Evolutionary conservation across 2,888 invertebrate genomes (phyloP).

Genomic region (Lutraria lutraria): DNA sequence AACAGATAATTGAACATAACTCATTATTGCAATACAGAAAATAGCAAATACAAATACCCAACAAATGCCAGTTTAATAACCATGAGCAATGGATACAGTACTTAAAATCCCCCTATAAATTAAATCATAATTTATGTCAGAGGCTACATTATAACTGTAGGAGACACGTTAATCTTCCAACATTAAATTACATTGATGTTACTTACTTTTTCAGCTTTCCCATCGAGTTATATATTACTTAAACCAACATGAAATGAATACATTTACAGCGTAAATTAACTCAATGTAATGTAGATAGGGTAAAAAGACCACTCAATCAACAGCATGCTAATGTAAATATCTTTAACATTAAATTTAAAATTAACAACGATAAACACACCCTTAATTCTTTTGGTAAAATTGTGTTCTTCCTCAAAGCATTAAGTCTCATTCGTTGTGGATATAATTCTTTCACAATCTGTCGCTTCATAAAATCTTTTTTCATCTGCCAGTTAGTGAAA

Average conservation of each 20-base stretch:
- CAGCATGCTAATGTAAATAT: not conserved
- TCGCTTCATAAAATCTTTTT: slow-evolving; percentile 94
- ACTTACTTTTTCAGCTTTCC: not conserved
- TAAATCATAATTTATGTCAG: too few relatives aligned
- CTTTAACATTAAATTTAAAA: not conserved
- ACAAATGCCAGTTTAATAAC: not conserved
- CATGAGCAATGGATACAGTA: not conserved
- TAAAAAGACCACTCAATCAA: too few relatives aligned
- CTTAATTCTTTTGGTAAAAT: slow-evolving; percentile 93
- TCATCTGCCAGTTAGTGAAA: slow-evolving; percentile 91
- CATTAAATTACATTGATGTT: not conserved
- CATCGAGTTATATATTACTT: not conserved
- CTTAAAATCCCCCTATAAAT: not conserved
- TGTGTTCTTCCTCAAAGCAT: slow-evolving; percentile 94
- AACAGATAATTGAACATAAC: slow-evolving; percentile 59
- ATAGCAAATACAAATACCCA: not conserved
- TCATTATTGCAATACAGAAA: not conserved
- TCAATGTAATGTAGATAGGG: too few relatives aligned
- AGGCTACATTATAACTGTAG: too few relatives aligned
- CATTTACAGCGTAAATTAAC: too few relatives aligned
- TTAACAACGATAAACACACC: slow-evolving; percentile 83
- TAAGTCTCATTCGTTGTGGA: slow-evolving; percentile 92
- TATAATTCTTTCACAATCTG: slow-evolving; percentile 92
- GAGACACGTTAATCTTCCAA: not conserved
- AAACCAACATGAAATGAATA: not conserved